Conservation (phyloP, 2,113 vertebrate species). For the Pituophis catenifer region DNA sequence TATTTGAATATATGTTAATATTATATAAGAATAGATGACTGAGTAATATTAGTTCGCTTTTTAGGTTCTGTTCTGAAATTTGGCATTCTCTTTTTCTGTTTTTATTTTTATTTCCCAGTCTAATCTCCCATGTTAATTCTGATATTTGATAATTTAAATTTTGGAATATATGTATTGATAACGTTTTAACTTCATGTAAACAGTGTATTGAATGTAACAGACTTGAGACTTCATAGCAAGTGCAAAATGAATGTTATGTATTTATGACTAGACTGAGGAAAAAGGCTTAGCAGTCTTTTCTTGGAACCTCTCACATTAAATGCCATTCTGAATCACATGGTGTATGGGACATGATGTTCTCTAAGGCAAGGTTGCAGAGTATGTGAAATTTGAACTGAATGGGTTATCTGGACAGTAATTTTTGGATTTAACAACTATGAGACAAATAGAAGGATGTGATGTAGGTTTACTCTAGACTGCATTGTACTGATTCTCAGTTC, state of each 20-base stretch:
- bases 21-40: neutral
- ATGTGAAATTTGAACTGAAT: constrained; percentile 20
- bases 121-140: neutral
- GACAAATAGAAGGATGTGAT: neutral
- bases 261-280: neutral
- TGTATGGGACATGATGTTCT: neutral
- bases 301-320: neutral
- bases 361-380: neutral
- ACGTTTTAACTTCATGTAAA: neutral
- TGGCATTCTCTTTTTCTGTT: neutral
- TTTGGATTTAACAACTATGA: neutral
- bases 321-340: neutral
- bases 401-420: neutral
- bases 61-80: neutral
- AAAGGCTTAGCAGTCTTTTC: neutral
- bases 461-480: neutral
- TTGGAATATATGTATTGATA: neutral
- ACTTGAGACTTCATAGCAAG: neutral
- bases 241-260: neutral
- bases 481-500: neutral
- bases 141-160: neutral
- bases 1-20: neutral
- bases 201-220: neutral
- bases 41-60: neutral
- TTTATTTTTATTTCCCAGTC: neutral